phyloP scores from a whole-genome alignment of 2,797 vertebrate genomes.

The Apogon talboti region DNA sequence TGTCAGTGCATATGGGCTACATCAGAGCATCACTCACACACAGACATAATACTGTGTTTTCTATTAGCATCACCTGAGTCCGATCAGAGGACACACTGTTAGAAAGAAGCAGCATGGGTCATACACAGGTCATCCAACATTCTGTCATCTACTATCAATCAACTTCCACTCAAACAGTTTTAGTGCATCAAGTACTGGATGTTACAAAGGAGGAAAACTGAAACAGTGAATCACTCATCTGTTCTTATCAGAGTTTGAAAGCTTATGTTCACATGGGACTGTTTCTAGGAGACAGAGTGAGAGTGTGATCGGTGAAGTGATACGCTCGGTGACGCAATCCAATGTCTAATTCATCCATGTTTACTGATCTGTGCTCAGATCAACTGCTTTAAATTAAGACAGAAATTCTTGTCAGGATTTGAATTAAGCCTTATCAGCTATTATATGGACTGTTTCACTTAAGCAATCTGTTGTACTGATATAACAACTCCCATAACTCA shows the following conservation, averaged over 20 bases:
- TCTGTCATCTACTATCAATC: conserved; percentile 51
- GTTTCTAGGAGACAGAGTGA: conserved; percentile 25
- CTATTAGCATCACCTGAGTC: conserved; percentile 53
- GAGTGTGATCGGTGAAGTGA: conserved; percentile 14
- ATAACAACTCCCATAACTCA: conserved; percentile 40
- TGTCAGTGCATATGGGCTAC: conserved; percentile 29
- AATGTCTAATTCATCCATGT: not conserved
- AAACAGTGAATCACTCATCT: conserved; percentile 16
- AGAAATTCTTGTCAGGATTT: conserved; percentile 17
- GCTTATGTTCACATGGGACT: conserved; percentile 38
- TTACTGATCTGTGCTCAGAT: conserved; percentile 20
- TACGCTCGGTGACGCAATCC: conserved; percentile 6
- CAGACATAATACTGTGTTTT: conserved; percentile 34
- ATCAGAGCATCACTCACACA: conserved; percentile 29
- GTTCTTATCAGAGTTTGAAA: conserved; percentile 28
- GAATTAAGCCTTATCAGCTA: conserved; percentile 34
- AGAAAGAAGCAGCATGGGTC: conserved; percentile 44
- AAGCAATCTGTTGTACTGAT: conserved; percentile 27
- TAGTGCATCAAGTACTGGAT: not conserved
- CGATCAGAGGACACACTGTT: conserved; percentile 42
- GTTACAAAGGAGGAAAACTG: conserved; percentile 26
- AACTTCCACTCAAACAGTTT: conserved; percentile 9
- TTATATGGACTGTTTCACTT: conserved; percentile 22
- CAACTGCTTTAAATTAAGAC: conserved; percentile 18
- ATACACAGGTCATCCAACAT: conserved; percentile 44